phyloP scores from a whole-genome alignment of 2,113 vertebrate species.

The Gallinago undulata region DNA sequence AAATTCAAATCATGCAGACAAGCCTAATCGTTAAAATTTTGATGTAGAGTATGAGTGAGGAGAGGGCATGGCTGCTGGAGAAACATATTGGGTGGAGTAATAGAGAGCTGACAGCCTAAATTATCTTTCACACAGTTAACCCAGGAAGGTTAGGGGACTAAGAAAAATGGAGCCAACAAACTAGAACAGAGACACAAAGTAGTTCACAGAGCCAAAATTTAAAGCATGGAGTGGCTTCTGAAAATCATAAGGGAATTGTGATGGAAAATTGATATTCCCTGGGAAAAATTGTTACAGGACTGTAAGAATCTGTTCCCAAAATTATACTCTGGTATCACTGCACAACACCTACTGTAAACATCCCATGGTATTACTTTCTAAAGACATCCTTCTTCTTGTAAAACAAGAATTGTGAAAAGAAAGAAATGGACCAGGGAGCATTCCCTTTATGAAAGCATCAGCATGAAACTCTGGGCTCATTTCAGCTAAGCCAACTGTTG shows the following conservation, averaged over 20 bases:
- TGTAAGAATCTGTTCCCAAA: background rate
- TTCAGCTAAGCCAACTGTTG: background rate
- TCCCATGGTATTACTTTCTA: background rate
- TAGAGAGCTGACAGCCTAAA: slow-evolving; percentile 2
- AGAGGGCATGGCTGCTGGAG: background rate
- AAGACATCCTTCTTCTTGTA: background rate
- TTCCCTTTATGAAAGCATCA: background rate
- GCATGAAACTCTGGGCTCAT: background rate
- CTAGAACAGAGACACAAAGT: background rate
- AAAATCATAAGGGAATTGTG: slow-evolving; percentile 3
- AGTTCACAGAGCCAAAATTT: background rate
- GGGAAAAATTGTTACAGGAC: background rate
- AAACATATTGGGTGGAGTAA: background rate
- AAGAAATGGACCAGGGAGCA: background rate
- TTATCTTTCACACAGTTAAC: slow-evolving; percentile 2
- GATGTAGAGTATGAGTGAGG: background rate
- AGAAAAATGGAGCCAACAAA: background rate
- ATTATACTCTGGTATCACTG: background rate
- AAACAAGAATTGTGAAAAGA: background rate
- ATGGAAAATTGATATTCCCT: background rate
- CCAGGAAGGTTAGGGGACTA: background rate
- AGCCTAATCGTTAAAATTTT: background rate
- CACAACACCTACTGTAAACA: background rate
- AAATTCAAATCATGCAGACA: background rate
- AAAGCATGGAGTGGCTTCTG: background rate